Evolutionary conservation across 1,140 invertebrate genomes (phyloP), one percentile per base, ranked within the genome.

Genomic region (Phocides pigmalion): DNA sequence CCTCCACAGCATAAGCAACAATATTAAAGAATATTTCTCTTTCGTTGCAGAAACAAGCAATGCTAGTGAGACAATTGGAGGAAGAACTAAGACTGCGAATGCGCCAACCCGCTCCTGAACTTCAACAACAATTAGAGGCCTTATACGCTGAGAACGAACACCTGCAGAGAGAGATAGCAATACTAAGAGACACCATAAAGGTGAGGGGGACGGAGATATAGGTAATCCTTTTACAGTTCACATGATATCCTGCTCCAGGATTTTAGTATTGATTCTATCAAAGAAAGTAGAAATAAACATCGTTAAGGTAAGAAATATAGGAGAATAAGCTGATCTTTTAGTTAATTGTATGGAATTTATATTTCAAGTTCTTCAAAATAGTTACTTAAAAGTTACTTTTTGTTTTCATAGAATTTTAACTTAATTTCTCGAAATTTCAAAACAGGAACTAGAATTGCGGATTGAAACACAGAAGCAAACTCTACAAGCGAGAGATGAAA

Each of bases 381-480:
- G 9, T 39, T 11, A 14, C 14, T 28, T 22, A 28, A 22, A 49
- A 49, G 0, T 25, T 49, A 28, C 22, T 15, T 17, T 28, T 28
- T 11, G 1, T 32, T 15, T 2, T 49, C 14, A 0, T 25, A 61
- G 20, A 49, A 0, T 39, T 50, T 37, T 62, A 62, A 62, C 22
- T 39, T 28, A 39, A 39, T 62, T 15, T 62, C 19, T 62, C 39
- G 46, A 47, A 19, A 62, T 62, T 62, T 41, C 12, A 12, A 32
- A 65, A 68, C 92, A 97, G 96, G 97, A 99, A 93, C 92, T 99
- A 87, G 98, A 99, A 92, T 93, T 99, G 74, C 95, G 98, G 76
- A 98, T 99, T 82, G 98, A 99, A 92, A 98, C 98, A 4, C 98
- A 99, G 92, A 99, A 99, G 92, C 98, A 99, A 92, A 99, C 98